Evolutionary conservation across 2,797 vertebrate species (phyloP).

Genomic region (Sphenopsis melanotis): DNA sequence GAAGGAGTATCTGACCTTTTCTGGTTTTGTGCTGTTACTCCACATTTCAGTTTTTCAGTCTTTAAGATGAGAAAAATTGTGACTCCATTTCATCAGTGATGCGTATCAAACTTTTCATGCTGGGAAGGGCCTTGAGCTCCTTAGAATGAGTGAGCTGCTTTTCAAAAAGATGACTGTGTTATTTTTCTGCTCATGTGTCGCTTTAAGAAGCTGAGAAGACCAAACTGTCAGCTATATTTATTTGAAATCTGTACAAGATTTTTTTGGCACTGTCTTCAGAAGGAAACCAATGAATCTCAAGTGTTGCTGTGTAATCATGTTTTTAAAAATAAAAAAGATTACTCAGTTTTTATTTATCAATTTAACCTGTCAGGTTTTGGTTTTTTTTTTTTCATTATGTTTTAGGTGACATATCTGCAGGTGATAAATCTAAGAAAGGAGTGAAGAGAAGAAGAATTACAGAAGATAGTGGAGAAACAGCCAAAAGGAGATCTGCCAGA

Average conservation of each 20-base stretch:
- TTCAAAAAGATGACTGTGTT: neutral
- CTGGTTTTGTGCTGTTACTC: neutral
- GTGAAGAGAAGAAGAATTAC: conserved; percentile 87
- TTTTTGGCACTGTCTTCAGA: neutral
- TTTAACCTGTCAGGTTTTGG: neutral
- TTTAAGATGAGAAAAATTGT: neutral
- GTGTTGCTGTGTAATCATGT: neutral
- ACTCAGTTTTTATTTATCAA: neutral
- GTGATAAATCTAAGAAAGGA: conserved; percentile 90
- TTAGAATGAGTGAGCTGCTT: neutral
- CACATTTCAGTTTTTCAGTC: neutral
- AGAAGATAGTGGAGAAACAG: conserved; percentile 91
- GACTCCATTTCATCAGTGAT: neutral
- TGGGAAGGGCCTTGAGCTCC: neutral
- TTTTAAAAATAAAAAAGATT: neutral
- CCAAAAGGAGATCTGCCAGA: conserved; percentile 93
- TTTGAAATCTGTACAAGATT: neutral
- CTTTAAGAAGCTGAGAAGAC: neutral
- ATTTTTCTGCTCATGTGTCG: neutral
- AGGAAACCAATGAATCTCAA: neutral
- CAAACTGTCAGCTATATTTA: neutral
- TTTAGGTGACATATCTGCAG: conserved; percentile 78
- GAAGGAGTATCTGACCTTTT: neutral
- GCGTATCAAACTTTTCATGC: neutral
- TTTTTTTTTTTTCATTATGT: neutral